Percentiles rank a stretch among this genome's conserved stretches.
These are phyloP conservation scores for Centrocercus urophasianus DNA, from an alignment of 2,113 vertebrate genomes.

Conservation along the genomic window DNA sequence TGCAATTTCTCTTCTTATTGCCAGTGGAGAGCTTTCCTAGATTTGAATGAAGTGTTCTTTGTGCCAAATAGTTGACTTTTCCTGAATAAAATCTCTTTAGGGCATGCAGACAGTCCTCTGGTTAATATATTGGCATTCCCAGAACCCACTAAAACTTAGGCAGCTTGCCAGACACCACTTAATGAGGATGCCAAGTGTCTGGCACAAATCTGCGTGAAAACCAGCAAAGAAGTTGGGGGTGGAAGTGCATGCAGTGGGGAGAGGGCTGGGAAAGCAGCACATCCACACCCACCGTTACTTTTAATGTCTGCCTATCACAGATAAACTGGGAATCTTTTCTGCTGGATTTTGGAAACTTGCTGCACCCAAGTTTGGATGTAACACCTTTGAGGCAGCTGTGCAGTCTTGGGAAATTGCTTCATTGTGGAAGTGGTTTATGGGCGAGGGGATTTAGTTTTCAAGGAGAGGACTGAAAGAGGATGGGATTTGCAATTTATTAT, in stretches of 20 bases:
- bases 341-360: neutral
- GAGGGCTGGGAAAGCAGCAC: slow-evolving; percentile 22
- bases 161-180: slow-evolving; percentile 82
- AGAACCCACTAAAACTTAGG: slow-evolving; percentile 80
- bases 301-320: slow-evolving; percentile 66
- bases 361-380: neutral
- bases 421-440: neutral
- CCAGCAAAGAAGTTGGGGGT: slow-evolving; percentile 60
- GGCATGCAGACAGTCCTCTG: slow-evolving; percentile 76
- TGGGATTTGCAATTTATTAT: slow-evolving; percentile 50
- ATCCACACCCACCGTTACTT: slow-evolving; percentile 72
- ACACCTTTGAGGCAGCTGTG: neutral
- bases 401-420: neutral
- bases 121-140: slow-evolving; percentile 85
- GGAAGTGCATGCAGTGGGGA: neutral
- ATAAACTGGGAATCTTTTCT: neutral
- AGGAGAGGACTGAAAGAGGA: neutral
- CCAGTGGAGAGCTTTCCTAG: slow-evolving; percentile 65
- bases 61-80: slow-evolving; percentile 82
- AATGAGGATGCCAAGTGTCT: slow-evolving; percentile 80
- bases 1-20: slow-evolving; percentile 71
- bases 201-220: slow-evolving; percentile 75
- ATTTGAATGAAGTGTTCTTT: slow-evolving; percentile 66
- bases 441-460: neutral
- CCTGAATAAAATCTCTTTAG: slow-evolving; percentile 79